Conservation (phyloP, 2,113 vertebrate genomes). For the Coptodon rendalli region DNA sequence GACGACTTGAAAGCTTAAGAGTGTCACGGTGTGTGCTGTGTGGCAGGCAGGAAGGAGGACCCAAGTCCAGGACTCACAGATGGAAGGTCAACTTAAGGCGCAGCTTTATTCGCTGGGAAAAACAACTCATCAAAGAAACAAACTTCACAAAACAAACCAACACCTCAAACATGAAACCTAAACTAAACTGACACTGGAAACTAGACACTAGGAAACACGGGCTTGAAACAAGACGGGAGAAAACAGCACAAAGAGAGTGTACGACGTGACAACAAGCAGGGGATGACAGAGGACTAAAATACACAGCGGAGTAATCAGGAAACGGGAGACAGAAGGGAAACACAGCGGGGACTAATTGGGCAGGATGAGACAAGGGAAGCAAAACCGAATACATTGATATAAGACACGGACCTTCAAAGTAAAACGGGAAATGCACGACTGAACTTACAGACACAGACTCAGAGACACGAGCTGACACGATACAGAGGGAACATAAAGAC, state of each 20-base stretch:
- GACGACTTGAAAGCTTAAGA: not conserved
- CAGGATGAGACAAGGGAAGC: not conserved
- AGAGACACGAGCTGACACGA: not conserved
- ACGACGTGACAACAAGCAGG: accelerated
- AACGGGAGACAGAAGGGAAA: not conserved
- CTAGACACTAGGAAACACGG: accelerated
- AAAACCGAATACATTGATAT: not conserved
- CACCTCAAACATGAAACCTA: not conserved
- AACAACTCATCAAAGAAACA: not conserved
- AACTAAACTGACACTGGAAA: not conserved
- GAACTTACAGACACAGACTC: not conserved
- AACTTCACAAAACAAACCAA: not conserved
- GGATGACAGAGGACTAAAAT: not conserved
- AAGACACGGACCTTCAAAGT: not conserved
- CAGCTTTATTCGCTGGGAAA: not conserved
- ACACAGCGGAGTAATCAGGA: not conserved
- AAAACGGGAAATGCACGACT: not conserved
- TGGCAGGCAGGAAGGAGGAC: not conserved
- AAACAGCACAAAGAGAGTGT: not conserved
- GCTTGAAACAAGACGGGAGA: not conserved
- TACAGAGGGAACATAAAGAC: not conserved
- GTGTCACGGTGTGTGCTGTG: not conserved
- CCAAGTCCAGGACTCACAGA: not conserved
- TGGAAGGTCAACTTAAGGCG: not conserved
- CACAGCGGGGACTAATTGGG: not conserved